Conservation (phyloP, 2,113 vertebrate species). For the Ophiodon elongatus region DNA sequence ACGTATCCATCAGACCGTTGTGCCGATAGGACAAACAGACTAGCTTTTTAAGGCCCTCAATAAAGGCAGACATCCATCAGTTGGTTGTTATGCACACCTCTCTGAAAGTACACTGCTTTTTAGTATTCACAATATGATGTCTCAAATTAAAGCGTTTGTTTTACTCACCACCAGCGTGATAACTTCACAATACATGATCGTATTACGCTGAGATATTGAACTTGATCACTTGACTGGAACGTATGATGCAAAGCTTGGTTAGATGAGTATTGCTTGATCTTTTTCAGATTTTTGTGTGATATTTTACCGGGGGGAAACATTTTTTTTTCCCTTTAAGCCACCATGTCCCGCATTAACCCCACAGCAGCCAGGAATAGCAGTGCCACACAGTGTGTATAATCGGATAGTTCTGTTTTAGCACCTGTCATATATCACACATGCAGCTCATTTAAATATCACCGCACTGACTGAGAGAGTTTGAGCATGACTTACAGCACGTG, state of each 20-base stretch:
- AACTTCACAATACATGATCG: slow-evolving; percentile 42
- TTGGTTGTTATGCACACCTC: slow-evolving; percentile 62
- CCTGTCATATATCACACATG: slow-evolving; percentile 39
- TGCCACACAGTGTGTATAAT: slow-evolving; percentile 34
- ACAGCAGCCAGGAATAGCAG: slow-evolving; percentile 33
- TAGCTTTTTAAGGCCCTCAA: slow-evolving; percentile 59
- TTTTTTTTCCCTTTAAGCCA: slow-evolving; percentile 21
- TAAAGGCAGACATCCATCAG: slow-evolving; percentile 66
- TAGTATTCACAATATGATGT: slow-evolving; percentile 41
- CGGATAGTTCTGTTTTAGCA: slow-evolving; percentile 36
- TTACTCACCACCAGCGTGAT: slow-evolving; percentile 23
- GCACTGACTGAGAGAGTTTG: slow-evolving; percentile 27
- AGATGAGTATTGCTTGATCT: slow-evolving; percentile 22
- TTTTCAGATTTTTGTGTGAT: slow-evolving; percentile 17
- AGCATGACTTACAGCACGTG: slow-evolving; percentile 40
- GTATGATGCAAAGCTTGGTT: slow-evolving; percentile 20
- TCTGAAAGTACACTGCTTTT: slow-evolving; percentile 35
- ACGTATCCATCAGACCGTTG: slow-evolving; percentile 72
- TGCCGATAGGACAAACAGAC: slow-evolving; percentile 73
- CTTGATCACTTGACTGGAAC: slow-evolving; percentile 1
- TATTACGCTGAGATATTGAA: slow-evolving; percentile 24
- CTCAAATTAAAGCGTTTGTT: slow-evolving; percentile 52
- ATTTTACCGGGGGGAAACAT: slow-evolving; percentile 12
- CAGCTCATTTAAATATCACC: slow-evolving; percentile 42
- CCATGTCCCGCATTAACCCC: slow-evolving; percentile 30